These are phyloP conservation scores for Panulirus ornatus DNA, from an alignment of 1,140 invertebrate species.

Conservation along the genomic window DNA sequence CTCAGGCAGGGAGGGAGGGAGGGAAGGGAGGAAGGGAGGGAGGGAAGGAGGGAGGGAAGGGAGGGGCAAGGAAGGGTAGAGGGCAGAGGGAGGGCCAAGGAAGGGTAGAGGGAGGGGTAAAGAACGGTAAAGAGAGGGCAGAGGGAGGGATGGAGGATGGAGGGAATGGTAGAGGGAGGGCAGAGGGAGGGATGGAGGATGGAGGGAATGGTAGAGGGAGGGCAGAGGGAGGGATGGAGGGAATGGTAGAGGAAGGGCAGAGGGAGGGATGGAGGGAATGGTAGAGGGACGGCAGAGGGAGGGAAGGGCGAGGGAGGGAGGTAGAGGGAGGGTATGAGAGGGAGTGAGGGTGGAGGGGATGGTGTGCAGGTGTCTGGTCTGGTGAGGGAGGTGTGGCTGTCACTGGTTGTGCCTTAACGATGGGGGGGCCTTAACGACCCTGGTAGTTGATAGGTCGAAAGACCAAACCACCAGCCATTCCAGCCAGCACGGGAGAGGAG, in stretches of 20 bases:
- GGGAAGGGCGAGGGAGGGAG: background rate
- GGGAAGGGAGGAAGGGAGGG: no score
- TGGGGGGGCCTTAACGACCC: no score
- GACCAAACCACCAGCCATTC: no score
- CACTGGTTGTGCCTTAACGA: no score
- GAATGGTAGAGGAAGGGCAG: background rate
- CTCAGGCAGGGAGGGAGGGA: no score
- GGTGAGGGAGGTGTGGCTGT: no score
- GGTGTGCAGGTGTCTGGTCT: no score
- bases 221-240: background rate
- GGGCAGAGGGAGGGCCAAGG: conserved; percentile 7
- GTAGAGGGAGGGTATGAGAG: background rate
- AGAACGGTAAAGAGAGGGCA: background rate
- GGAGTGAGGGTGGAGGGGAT: background rate
- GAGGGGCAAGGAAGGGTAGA: background rate
- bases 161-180: conserved; percentile 10
- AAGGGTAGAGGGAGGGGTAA: background rate
- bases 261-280: background rate
- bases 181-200: background rate
- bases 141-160: background rate
- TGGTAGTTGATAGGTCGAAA: no score
- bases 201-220: background rate
- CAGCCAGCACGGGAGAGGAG: background rate
- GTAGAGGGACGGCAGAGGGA: background rate
- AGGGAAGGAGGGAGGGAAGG: background rate